Percentiles rank a stretch among this genome's conserved stretches.
Conservation (phyloP, 2,888 invertebrate genomes). For the Urechis unicinctus region DNA sequence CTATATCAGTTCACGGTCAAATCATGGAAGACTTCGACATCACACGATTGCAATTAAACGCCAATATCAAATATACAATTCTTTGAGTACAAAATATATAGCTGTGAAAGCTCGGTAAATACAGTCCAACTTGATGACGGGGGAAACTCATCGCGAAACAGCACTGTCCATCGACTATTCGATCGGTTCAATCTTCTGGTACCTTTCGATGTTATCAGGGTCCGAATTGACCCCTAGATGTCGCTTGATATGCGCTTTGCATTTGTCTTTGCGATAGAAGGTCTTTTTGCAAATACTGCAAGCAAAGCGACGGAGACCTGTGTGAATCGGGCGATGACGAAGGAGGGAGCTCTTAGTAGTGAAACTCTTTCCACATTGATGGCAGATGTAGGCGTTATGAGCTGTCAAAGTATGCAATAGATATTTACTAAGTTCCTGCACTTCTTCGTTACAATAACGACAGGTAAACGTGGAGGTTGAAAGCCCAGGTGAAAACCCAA, state of each 20-base stretch:
- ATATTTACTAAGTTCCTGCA: slow-evolving; percentile 16
- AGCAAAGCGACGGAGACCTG: slow-evolving; percentile 25
- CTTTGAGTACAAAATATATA: no score
- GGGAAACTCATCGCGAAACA: no score
- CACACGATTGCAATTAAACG: no score
- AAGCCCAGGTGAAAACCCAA: slow-evolving; percentile 12
- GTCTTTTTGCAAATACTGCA: slow-evolving; percentile 27
- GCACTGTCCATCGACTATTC: no score
- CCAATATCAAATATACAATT: no score
- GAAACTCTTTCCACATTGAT: slow-evolving; percentile 28
- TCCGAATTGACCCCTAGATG: slow-evolving; percentile 5
- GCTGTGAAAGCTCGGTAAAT: no score
- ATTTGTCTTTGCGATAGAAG: slow-evolving; percentile 30
- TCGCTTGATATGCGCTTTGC: slow-evolving; percentile 26
- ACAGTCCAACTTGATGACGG: no score
- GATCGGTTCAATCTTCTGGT: background rate
- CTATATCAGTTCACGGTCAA: no score
- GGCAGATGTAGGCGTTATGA: slow-evolving; percentile 27
- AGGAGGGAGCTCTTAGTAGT: slow-evolving; percentile 27
- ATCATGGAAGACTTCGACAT: no score
- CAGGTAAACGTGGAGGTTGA: slow-evolving; percentile 15
- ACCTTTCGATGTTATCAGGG: background rate
- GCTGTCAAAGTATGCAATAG: slow-evolving; percentile 21
- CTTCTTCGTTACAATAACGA: slow-evolving; percentile 18
- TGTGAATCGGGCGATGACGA: slow-evolving; percentile 28